A percentile compares a stretch with the other conserved stretches of the same genome.
phyloP scores from a whole-genome alignment of 2,113 vertebrate genomes.

The Platanista minor region DNA sequence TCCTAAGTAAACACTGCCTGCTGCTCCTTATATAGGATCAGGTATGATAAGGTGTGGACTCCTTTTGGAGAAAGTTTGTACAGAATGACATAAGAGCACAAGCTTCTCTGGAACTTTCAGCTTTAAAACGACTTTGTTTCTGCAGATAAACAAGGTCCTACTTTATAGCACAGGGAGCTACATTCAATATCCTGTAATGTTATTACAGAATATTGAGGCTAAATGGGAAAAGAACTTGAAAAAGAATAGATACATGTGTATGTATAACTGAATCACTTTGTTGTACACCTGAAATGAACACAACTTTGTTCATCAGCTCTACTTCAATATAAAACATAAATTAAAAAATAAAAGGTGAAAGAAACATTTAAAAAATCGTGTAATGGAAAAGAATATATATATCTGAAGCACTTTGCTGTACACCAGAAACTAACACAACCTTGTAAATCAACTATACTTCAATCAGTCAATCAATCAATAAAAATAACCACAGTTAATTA shows the following conservation, averaged over 20 bases:
- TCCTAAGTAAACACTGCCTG: background rate
- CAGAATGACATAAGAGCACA: background rate
- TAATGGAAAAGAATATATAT: background rate
- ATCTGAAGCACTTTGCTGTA: background rate
- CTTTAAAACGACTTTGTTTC: background rate
- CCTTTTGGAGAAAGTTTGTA: background rate
- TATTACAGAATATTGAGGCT: too few relatives aligned
- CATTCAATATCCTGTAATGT: background rate
- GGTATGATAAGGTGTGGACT: rapidly evolving
- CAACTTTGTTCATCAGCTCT: background rate
- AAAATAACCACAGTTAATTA: background rate
- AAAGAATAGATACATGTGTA: too few relatives aligned
- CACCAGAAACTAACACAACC: too few relatives aligned
- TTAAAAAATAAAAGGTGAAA: too few relatives aligned
- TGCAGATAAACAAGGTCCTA: background rate
- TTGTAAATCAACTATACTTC: background rate
- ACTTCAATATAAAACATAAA: background rate
- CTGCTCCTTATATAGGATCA: rapidly evolving
- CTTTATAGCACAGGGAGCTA: background rate
- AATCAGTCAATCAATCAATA: too few relatives aligned
- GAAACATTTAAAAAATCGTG: background rate
- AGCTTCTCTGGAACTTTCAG: background rate
- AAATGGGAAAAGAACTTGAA: too few relatives aligned
- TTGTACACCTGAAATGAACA: background rate
- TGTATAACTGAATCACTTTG: background rate